Base-by-base conservation (phyloP, 2,888 invertebrate genomes). In the Phortica okadai region DNA sequence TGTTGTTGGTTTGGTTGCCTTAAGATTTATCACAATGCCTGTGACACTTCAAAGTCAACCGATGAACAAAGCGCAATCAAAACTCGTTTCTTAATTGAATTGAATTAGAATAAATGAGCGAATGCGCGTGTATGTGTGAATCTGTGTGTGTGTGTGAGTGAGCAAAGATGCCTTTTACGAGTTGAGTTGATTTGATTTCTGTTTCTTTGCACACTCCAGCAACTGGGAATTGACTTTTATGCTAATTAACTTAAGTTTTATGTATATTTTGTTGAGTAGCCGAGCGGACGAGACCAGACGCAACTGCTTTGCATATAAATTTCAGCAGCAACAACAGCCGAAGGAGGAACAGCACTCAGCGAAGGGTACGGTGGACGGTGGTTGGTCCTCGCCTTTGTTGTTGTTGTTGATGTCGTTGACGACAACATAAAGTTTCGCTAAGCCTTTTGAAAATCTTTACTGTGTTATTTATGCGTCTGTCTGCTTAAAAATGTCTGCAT, bases 381-480 rank as follows among this genome's bases (percentile, higher is more conserved):
- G n/a, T n/a, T n/a, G n/a, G n/a, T n/a, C n/a, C 3, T 58, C 41
- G 16, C 45, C 3, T 69, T 76, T 74, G 74, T 69, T 75, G 75
- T n/a, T 25, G 87, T 78, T 85, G 85, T 83, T 83, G 54, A 6
- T 74, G 58, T 73, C 59, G 58, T 41, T 64, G 75, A 66, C 66
- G 25, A 50, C 69, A 41, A 66, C 44, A 42, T 50, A 6, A 3
- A 42, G n/a, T 41, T 33, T 33, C n/a, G 66, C 42, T 16, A 66
- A 66, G 16, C 25, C 62, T 62, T 62, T 21, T 11, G 21, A 62
- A 33, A 50, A 33, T 11, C 41, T 64, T 54, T 45, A 21, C 25
- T 70, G 62, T 78, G 80, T 85, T 87, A 87, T 86, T 88, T 86
- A 86, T 86, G 88, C 88, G 88, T 86, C 88, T 87, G 83, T 82